These are phyloP conservation scores for Drosophila neotestacea DNA, from an alignment of 2,888 invertebrate species.

Conservation along the genomic window DNA sequence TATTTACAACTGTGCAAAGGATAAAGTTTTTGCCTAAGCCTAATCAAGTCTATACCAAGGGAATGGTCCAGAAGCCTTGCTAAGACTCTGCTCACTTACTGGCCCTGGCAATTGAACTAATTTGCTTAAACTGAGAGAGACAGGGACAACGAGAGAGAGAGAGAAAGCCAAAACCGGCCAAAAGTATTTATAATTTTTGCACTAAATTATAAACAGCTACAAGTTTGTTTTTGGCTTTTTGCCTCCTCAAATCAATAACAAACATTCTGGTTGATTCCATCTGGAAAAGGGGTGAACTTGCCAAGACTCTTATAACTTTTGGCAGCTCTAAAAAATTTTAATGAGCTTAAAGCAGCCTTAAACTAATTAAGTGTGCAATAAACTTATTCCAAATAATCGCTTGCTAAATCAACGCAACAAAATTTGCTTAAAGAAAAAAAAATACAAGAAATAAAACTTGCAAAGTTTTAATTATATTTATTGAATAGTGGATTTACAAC, in stretches of 20 bases:
- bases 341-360: constrained; percentile 66
- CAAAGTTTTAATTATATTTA: constrained; percentile 31
- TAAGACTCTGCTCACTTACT: constrained; percentile 39
- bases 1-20: constrained; percentile 83
- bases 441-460: constrained; percentile 6
- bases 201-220: constrained; percentile 75
- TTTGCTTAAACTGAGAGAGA: constrained; percentile 72
- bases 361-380: constrained; percentile 64
- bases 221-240: constrained; percentile 45
- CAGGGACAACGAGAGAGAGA: constrained; percentile 1
- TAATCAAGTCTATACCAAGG: constrained; percentile 81
- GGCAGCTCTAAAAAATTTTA: constrained; percentile 46
- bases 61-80: constrained; percentile 7
- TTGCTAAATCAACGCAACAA: constrained; percentile 26
- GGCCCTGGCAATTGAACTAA: constrained; percentile 74
- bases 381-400: constrained; percentile 47
- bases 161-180: constrained; percentile 23
- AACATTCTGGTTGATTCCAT: constrained; percentile 27
- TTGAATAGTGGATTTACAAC: constrained; percentile 22
- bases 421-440: neutral
- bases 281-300: neutral
- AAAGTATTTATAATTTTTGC: constrained; percentile 73
- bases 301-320: constrained; percentile 40
- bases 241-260: constrained; percentile 62
- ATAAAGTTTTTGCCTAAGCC: constrained; percentile 84